A percentile compares a stretch with the other conserved stretches of the same genome.
phyloP scores from a whole-genome alignment of 2,797 vertebrate genomes.

The Thamnophis elegans region DNA sequence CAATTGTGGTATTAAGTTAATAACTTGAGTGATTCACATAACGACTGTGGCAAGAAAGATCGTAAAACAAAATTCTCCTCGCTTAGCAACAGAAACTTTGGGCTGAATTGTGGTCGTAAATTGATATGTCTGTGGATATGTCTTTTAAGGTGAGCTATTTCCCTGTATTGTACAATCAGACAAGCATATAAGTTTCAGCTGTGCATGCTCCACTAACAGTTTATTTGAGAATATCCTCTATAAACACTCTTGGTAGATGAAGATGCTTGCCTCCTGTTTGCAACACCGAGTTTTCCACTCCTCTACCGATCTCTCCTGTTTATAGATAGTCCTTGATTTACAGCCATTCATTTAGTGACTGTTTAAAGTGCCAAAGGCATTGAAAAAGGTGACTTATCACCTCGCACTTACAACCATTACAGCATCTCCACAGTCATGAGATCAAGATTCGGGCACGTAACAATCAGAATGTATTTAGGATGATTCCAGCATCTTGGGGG shows the following conservation, averaged over 20 bases:
- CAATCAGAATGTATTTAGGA: not conserved
- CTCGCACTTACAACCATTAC: too few species aligned
- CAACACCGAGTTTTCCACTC: not conserved
- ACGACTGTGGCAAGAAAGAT: too few species aligned
- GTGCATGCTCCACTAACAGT: not conserved
- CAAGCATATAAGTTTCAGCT: not conserved
- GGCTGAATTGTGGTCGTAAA: too few species aligned
- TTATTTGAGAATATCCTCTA: not conserved
- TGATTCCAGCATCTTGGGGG: not conserved
- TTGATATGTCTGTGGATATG: too few species aligned
- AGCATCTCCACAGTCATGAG: too few species aligned
- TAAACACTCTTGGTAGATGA: not conserved
- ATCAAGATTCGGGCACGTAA: not conserved
- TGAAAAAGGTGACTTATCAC: too few species aligned
- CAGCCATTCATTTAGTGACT: too few species aligned
- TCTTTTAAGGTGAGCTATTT: not conserved
- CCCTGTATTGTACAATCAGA: not conserved
- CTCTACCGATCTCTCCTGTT: not conserved
- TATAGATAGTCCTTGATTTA: not conserved
- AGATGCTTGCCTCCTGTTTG: not conserved
- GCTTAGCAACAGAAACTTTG: too few species aligned
- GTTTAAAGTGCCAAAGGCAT: too few species aligned
- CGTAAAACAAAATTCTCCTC: too few species aligned
- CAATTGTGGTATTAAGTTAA: too few species aligned
- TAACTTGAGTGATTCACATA: too few species aligned